Percentiles rank a stretch among this genome's conserved stretches.
These are phyloP conservation scores for Gadus chalcogrammus DNA, from an alignment of 2,113 vertebrate genomes.

Conservation along the genomic window DNA sequence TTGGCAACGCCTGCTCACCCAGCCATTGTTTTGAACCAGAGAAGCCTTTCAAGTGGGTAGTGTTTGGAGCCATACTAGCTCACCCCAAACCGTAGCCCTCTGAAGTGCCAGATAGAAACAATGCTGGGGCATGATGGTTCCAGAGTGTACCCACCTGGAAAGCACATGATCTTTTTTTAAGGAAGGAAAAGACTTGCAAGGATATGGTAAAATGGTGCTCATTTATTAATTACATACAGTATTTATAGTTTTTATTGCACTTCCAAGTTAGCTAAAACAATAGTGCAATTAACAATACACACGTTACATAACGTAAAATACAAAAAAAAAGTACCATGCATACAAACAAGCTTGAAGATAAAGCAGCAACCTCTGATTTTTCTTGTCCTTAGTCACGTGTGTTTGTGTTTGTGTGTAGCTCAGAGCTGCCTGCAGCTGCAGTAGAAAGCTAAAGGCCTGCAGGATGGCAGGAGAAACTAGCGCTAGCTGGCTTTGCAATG, in stretches of 20 bases:
- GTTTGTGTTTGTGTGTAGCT: constrained; percentile 34
- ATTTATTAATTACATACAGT: constrained; percentile 76
- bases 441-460: constrained; percentile 54
- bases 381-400: constrained; percentile 22
- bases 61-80: constrained; percentile 20
- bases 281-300: constrained; percentile 73
- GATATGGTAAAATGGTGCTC: constrained; percentile 60
- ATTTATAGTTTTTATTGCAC: constrained; percentile 79
- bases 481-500: constrained; percentile 53
- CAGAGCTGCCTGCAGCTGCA: constrained; percentile 81
- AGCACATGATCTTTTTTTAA: constrained; percentile 25
- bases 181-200: constrained; percentile 16
- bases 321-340: constrained; percentile 68
- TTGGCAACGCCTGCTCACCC: constrained; percentile 45
- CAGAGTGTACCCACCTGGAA: constrained; percentile 3
- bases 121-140: constrained; percentile 23
- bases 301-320: constrained; percentile 46
- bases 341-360: constrained; percentile 66
- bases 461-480: constrained; percentile 37
- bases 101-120: constrained; percentile 31
- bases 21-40: constrained; percentile 47
- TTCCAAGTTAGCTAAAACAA: constrained; percentile 74
- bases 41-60: constrained; percentile 20
- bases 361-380: constrained; percentile 33
- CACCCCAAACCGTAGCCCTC: constrained; percentile 36